phyloP scores from a whole-genome alignment of 2,113 vertebrate genomes.

The Melanotaenia duboulayi region DNA sequence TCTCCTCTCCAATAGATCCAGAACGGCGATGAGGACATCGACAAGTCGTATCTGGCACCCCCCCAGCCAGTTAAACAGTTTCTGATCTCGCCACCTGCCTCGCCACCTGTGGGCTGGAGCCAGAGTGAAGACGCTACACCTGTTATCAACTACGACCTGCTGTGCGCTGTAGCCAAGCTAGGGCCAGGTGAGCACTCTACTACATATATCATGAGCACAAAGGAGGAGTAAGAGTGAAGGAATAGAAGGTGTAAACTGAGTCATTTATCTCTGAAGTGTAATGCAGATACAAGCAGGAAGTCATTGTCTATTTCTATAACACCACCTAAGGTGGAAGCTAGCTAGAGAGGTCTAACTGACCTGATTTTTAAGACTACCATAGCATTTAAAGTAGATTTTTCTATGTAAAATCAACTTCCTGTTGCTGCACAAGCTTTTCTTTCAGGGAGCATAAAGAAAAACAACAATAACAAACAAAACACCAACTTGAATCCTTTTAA shows the following conservation, averaged over 20 bases:
- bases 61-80: constrained; percentile 95
- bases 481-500: constrained; percentile 5
- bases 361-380: not conserved
- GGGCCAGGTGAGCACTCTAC: constrained; percentile 87
- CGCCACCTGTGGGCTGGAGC: constrained; percentile 95
- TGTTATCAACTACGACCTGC: constrained; percentile 94
- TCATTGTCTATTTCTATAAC: constrained; percentile 3
- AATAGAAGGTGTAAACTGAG: constrained; percentile 15
- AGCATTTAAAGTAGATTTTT: constrained; percentile 3
- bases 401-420: not conserved
- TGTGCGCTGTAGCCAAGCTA: constrained; percentile 96
- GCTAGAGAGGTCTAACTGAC: not conserved
- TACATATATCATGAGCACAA: not conserved
- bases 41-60: constrained; percentile 93
- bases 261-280: constrained; percentile 3
- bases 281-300: constrained; percentile 29
- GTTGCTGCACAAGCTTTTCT: not conserved
- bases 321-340: constrained; percentile 7
- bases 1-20: constrained; percentile 82
- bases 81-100: constrained; percentile 95
- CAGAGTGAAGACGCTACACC: constrained; percentile 94
- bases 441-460: not conserved
- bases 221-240: not conserved
- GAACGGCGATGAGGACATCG: constrained; percentile 86
- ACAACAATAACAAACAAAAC: not conserved